These are phyloP conservation scores for Euschistus heros DNA, from an alignment of 1,140 invertebrate genomes.

Conservation along the genomic window DNA sequence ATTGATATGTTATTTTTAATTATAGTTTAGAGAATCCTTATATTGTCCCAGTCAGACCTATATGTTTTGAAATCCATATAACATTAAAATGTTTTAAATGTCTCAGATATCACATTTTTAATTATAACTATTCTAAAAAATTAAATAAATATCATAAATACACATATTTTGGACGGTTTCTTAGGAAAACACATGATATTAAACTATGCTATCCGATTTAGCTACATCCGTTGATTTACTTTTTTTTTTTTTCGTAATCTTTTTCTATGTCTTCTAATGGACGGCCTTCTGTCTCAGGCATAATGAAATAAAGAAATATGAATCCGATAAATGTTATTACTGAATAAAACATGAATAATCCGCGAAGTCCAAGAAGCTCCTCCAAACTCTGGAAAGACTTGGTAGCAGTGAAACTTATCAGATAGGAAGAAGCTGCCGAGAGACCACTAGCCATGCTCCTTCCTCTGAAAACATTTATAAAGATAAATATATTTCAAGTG, in stretches of 20 bases:
- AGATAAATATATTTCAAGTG: not conserved
- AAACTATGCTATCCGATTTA: too few species aligned
- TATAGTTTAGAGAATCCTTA: too few species aligned
- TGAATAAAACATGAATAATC: conserved; percentile 29
- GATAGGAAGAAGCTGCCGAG: conserved; percentile 28
- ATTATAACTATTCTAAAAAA: too few species aligned
- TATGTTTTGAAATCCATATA: too few species aligned
- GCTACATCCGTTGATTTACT: too few species aligned
- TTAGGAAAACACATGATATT: too few species aligned
- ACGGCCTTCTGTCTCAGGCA: conserved; percentile 32
- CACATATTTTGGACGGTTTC: too few species aligned
- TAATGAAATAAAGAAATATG: conserved; percentile 27
- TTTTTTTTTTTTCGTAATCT: conserved; percentile 23
- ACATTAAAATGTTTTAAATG: too few species aligned
- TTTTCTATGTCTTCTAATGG: conserved; percentile 29
- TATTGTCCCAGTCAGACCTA: too few species aligned
- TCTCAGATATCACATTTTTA: too few species aligned
- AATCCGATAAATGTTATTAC: conserved; percentile 24
- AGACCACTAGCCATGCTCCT: conserved; percentile 29
- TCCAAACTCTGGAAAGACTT: conserved; percentile 29
- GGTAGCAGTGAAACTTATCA: conserved; percentile 26
- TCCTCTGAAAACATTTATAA: conserved; percentile 26
- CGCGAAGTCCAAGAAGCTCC: conserved; percentile 21
- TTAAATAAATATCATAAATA: too few species aligned
- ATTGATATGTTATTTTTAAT: too few species aligned